These are phyloP conservation scores for Drosophila eugracilis DNA, from an alignment of 1,140 invertebrate species.

Conservation along the genomic window DNA sequence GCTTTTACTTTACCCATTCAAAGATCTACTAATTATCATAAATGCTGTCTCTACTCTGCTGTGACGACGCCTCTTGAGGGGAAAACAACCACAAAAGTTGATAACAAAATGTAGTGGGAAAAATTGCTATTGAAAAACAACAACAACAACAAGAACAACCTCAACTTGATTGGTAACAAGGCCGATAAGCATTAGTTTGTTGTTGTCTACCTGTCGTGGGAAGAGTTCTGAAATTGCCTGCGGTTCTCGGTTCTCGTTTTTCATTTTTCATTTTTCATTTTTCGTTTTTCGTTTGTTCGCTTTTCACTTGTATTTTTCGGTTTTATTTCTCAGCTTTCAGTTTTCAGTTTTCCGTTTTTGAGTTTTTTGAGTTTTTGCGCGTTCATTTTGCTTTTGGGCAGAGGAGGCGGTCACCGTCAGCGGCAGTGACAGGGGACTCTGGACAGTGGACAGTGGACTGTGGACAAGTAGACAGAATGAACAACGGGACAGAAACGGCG, in stretches of 20 bases:
- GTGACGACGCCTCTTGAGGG: neutral
- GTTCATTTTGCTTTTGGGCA: slow-evolving; percentile 14
- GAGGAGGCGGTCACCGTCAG: slow-evolving; percentile 53
- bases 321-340: slow-evolving; percentile 4
- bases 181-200: slow-evolving; percentile 31
- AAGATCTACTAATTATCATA: too few species aligned
- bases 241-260: slow-evolving; percentile 23
- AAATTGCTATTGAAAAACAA: slow-evolving; percentile 19
- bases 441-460: slow-evolving; percentile 55
- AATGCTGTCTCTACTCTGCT: too few species aligned
- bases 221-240: slow-evolving; percentile 38
- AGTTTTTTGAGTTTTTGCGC: neutral
- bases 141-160: too few species aligned
- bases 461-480: neutral
- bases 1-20: too few species aligned
- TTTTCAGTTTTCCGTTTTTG: slow-evolving; percentile 1
- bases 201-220: slow-evolving; percentile 14
- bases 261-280: neutral
- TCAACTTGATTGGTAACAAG: slow-evolving; percentile 18
- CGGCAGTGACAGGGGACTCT: slow-evolving; percentile 53
- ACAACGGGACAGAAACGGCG: slow-evolving; percentile 53
- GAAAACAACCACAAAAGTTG: neutral
- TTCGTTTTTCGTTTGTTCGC: slow-evolving; percentile 30
- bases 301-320: neutral
- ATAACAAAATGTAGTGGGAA: neutral